These are phyloP conservation scores for Eucriotettix oculatus DNA, from an alignment of 2,888 invertebrate species.

Conservation along the genomic window DNA sequence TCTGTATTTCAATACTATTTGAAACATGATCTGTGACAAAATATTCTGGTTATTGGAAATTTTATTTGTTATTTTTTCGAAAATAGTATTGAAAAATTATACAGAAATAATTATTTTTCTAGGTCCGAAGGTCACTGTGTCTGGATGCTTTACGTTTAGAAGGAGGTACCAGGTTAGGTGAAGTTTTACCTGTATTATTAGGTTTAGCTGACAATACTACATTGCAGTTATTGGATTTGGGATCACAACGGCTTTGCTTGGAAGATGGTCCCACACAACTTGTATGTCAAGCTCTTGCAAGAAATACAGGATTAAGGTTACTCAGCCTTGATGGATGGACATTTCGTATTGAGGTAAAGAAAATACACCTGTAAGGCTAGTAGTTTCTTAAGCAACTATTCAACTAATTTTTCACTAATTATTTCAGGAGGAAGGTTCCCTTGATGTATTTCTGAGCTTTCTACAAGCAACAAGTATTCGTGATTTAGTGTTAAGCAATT, in stretches of 20 bases:
- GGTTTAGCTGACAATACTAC: slow-evolving; percentile 34
- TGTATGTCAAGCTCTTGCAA: slow-evolving; percentile 29
- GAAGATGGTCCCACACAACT: slow-evolving; percentile 32
- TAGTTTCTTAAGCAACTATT: not conserved
- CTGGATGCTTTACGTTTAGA: slow-evolving; percentile 35
- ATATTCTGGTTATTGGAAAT: too few species aligned
- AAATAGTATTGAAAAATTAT: too few species aligned
- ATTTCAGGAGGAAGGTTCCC: slow-evolving; percentile 28
- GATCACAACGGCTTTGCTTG: slow-evolving; percentile 33
- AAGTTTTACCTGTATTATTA: slow-evolving; percentile 35
- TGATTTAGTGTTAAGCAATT: slow-evolving; percentile 33
- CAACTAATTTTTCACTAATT: not conserved
- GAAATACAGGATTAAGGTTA: slow-evolving; percentile 29
- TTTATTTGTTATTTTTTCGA: too few species aligned
- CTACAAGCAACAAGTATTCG: slow-evolving; percentile 31
- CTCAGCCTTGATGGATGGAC: slow-evolving; percentile 38
- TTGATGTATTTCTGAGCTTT: slow-evolving; percentile 30
- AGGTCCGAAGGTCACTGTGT: slow-evolving; percentile 31
- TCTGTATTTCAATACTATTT: too few species aligned
- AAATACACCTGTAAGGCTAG: not conserved
- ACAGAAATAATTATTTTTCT: not conserved
- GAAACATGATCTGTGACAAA: too few species aligned
- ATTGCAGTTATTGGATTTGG: slow-evolving; percentile 35
- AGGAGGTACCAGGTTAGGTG: slow-evolving; percentile 33
- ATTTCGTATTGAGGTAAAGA: slow-evolving; percentile 33